A percentile compares a stretch with the other conserved stretches of the same genome.
phyloP scores from a whole-genome alignment of 2,888 invertebrate species.

The Agapostemon virescens region DNA sequence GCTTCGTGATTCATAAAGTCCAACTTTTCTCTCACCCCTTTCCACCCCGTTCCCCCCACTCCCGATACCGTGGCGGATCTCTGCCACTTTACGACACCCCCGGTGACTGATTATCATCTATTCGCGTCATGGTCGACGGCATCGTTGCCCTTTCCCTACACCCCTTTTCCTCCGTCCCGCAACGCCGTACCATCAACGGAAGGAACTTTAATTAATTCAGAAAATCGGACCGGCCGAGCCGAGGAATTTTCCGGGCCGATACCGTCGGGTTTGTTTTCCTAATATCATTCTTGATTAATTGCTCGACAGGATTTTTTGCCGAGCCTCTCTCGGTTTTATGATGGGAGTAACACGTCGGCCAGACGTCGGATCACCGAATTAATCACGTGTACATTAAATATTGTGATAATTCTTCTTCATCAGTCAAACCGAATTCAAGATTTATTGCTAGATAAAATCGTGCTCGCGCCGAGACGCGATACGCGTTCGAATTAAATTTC shows the following conservation, averaged over 20 bases:
- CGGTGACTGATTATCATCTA: conserved; percentile 61
- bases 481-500: no score
- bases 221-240: background rate
- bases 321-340: background rate
- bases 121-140: background rate
- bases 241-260: background rate
- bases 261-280: conserved; percentile 10
- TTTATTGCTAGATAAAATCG: background rate
- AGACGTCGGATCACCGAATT: conserved; percentile 3
- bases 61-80: conserved; percentile 33
- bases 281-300: conserved; percentile 2
- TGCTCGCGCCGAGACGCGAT: background rate
- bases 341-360: conserved; percentile 1
- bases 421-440: background rate
- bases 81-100: conserved; percentile 33
- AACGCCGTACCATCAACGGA: conserved; percentile 22
- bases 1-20: conserved; percentile 67
- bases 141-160: no score
- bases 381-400: conserved; percentile 3
- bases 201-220: conserved; percentile 21
- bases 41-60: background rate
- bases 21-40: conserved; percentile 60
- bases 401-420: conserved; percentile 1
- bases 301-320: background rate
- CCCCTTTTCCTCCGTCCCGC: no score